Conservation (phyloP, 2,113 vertebrate species). For the Cnemophilus loriae region DNA sequence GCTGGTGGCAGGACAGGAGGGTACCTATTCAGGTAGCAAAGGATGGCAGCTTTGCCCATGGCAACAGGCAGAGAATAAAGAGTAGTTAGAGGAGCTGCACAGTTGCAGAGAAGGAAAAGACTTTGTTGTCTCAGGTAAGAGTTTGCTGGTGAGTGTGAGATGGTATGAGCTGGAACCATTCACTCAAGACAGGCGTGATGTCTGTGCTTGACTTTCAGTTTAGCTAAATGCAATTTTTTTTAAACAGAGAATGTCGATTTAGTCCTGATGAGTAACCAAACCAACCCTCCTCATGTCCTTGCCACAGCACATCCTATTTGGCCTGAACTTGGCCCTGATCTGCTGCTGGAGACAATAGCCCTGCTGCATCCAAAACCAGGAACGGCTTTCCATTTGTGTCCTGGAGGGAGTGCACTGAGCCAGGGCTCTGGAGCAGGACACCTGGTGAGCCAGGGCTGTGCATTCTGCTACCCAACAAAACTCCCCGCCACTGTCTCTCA, state of each 20-base stretch:
- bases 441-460: background rate
- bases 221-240: background rate
- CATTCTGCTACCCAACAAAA: background rate
- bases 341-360: background rate
- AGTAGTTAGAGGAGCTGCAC: background rate
- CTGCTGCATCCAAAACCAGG: background rate
- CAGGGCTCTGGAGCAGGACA: background rate
- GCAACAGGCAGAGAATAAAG: background rate
- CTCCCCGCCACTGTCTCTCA: background rate
- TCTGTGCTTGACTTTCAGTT: background rate
- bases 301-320: background rate
- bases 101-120: background rate
- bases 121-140: background rate
- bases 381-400: background rate
- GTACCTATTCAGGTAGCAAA: background rate
- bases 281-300: background rate
- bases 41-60: background rate
- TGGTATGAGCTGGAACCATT: background rate
- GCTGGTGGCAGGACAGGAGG: background rate
- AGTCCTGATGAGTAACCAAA: background rate
- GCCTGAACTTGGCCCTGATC: background rate
- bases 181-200: background rate
- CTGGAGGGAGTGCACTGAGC: background rate
- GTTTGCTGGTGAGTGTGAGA: background rate
- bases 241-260: background rate